Conservation (phyloP, 2,888 invertebrate species). For the Sceliomorpha sp. region DNA sequence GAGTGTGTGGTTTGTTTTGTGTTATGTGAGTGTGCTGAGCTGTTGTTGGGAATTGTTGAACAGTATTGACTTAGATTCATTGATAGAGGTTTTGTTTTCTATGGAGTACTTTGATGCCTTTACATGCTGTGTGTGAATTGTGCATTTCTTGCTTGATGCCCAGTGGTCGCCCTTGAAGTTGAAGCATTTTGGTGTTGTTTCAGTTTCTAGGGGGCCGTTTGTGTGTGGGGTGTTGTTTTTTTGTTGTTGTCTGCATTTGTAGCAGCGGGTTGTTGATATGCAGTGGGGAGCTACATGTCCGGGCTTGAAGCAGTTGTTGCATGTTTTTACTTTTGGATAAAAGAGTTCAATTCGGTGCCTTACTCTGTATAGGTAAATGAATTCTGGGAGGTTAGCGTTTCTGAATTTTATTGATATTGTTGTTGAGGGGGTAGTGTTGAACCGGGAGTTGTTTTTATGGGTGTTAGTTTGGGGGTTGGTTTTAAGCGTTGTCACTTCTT, state of each 20-base stretch:
- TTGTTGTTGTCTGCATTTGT: neutral
- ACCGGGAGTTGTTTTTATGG: neutral
- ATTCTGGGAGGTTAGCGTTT: neutral
- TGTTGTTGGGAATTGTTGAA: no score
- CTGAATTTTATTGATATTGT: conserved; percentile 9
- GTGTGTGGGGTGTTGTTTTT: no score
- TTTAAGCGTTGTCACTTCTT: no score
- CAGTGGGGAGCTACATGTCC: neutral
- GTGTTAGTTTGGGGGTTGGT: neutral
- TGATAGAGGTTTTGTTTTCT: no score
- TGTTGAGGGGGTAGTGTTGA: no score
- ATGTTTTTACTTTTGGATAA: no score
- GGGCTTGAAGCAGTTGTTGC: conserved; percentile 3
- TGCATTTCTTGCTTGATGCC: conserved; percentile 9
- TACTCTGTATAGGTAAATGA: neutral
- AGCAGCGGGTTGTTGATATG: neutral
- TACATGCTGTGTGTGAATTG: neutral
- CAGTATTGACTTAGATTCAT: no score
- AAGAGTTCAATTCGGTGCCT: neutral
- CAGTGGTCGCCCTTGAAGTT: conserved; percentile 4
- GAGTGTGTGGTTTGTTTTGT: no score
- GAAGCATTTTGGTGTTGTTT: neutral
- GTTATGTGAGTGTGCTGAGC: no score
- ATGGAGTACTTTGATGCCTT: no score
- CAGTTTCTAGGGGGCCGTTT: neutral